A percentile compares a stretch with the other conserved stretches of the same genome.
Evolutionary conservation across 35 echinoderm and acorn worm genomes (phyloP).

Genomic region (Nesometra sesokonis): DNA sequence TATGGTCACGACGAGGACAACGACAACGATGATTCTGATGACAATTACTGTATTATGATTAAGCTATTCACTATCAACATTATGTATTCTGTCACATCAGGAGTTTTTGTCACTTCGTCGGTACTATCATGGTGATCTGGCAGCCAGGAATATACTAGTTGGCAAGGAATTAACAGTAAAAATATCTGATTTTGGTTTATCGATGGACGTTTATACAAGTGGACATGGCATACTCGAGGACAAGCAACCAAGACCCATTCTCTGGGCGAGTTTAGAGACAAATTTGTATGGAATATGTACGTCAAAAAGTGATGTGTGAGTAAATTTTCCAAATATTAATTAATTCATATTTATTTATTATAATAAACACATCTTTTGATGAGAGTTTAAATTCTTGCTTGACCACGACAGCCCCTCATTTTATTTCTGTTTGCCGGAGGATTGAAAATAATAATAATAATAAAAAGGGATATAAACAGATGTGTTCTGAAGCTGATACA

Average conservation of each 20-base stretch:
- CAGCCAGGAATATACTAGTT: conserved; percentile 26
- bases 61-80: no score
- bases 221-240: not conserved
- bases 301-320: conserved; percentile 26
- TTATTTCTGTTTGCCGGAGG: not conserved
- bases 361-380: not conserved
- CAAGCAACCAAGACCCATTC: not conserved
- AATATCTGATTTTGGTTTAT: conserved; percentile 37
- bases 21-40: no score
- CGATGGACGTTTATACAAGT: conserved; percentile 5
- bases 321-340: not conserved
- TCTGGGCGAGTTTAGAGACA: conserved; percentile 27
- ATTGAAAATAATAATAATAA: no score
- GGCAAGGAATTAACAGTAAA: conserved; percentile 7
- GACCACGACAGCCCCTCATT: not conserved
- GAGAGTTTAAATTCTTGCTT: not conserved
- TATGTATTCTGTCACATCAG: conserved; percentile 9
- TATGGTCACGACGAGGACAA: no score
- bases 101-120: not conserved
- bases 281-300: conserved; percentile 15
- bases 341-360: not conserved
- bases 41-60: no score
- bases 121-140: conserved; percentile 31
- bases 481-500: no score
- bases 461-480: no score